These are phyloP conservation scores for Zootoca vivipara DNA, from an alignment of 2,113 vertebrate species.

Conservation along the genomic window DNA sequence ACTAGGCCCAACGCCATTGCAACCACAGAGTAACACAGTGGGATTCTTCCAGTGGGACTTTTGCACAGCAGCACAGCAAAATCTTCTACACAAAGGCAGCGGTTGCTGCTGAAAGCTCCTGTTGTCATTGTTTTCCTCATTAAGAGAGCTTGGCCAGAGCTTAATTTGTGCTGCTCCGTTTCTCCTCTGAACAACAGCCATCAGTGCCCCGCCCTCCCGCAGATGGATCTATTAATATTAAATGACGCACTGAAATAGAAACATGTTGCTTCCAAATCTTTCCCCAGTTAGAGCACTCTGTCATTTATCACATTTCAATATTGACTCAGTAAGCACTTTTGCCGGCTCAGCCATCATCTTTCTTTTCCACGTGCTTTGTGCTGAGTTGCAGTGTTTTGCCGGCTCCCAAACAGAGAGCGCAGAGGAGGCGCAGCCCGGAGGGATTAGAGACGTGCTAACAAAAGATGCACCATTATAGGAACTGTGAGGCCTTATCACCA, in stretches of 20 bases:
- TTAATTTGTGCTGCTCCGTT: conserved; percentile 50
- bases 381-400: conserved; percentile 1
- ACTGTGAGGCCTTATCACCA: neutral
- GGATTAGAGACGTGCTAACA: conserved; percentile 18
- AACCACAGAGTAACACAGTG: conserved; percentile 11
- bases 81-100: conserved; percentile 23
- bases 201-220: conserved; percentile 36
- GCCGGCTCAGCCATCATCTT: neutral
- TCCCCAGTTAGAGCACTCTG: conserved; percentile 25
- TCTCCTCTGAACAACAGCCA: conserved; percentile 39
- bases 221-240: conserved; percentile 54
- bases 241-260: conserved; percentile 38
- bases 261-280: conserved; percentile 20
- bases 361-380: conserved; percentile 13
- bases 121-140: conserved; percentile 32
- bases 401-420: neutral
- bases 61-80: neutral
- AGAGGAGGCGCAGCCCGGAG: conserved; percentile 24
- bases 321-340: conserved; percentile 32
- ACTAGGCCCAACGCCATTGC: neutral
- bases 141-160: conserved; percentile 21
- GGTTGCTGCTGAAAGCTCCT: conserved; percentile 29
- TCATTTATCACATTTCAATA: conserved; percentile 37
- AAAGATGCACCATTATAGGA: neutral
- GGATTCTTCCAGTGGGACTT: conserved; percentile 25